Evolutionary conservation across 2,888 invertebrate species (phyloP), one percentile per base, ranked within the genome.

Genomic region (Lasioglossum calceatum): DNA sequence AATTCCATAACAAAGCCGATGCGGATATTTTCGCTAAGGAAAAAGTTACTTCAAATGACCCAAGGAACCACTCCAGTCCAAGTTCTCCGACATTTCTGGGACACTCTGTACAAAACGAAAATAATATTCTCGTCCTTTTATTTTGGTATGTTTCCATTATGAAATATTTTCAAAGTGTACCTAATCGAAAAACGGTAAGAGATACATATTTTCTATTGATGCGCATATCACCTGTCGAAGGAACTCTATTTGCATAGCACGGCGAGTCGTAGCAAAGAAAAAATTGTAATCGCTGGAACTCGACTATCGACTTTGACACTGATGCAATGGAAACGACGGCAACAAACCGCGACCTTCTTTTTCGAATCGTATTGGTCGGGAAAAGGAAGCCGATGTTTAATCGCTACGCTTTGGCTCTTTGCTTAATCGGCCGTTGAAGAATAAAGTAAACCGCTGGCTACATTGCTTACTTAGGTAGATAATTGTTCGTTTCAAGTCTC

Each of bases 221-320:
- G 10, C 23, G 70, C 16, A 64, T 23, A 39, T 39, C 85, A 82
- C 84, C 87, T 88, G 85, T 58, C 54, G 75, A 32, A 76, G 39
- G 47, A 84, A 81, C 61, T 27, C 32, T 32, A 80, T 85, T 82
- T 87, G 27, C 83, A 81, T 74, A 42, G 12, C 14, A 14, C 75
- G n/a, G 4, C 23, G 44, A 50, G 19, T 5, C 64, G 47, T 2
- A n/a, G 14, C 14, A 77, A 77, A 86, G 77, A 54, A 81, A 47
- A 81, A 77, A 77, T 78, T 77, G 74, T 71, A 79, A 86, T 86
- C 75, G 61, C 14, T 10, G 19, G 58, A 16, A 36, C 1, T 27
- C 12, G 44, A 72, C 61, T 14, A 16, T 73, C 47, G 58, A 61
- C 71, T 42, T 58, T 64, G 72, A n/a, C 50, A 27, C 19, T 32